Evolutionary conservation across 2,888 invertebrate species (phyloP).

Genomic region (Eupsilia transversa): DNA sequence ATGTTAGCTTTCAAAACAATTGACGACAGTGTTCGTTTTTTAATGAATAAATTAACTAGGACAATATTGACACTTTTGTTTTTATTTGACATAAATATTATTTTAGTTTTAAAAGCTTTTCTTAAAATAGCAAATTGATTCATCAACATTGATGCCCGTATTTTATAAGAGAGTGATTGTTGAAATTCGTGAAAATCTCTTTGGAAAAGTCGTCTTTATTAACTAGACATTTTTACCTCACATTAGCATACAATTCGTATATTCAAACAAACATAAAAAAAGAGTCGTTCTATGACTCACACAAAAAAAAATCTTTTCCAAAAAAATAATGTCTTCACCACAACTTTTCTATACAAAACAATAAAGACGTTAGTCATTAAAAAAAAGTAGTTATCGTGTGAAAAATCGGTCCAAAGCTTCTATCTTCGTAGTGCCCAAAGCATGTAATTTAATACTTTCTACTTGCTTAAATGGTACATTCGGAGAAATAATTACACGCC

Average conservation of each 20-base stretch:
- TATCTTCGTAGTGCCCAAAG: slow-evolving; percentile 75
- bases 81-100: not conserved
- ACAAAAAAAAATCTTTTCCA: slow-evolving; percentile 38
- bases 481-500: slow-evolving; percentile 85
- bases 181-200: not conserved
- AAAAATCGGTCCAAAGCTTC: slow-evolving; percentile 78
- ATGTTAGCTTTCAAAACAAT: slow-evolving; percentile 55
- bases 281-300: slow-evolving; percentile 17
- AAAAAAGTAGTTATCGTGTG: slow-evolving; percentile 84
- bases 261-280: slow-evolving; percentile 10
- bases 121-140: not conserved
- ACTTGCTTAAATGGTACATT: slow-evolving; percentile 80
- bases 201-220: not conserved
- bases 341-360: slow-evolving; percentile 77
- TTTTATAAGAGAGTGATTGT: not conserved
- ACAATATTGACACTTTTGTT: slow-evolving; percentile 16
- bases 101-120: slow-evolving; percentile 9
- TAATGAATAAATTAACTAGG: slow-evolving; percentile 39
- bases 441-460: slow-evolving; percentile 88
- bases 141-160: not conserved
- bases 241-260: not conserved
- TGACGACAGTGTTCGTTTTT: slow-evolving; percentile 34
- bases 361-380: slow-evolving; percentile 81
- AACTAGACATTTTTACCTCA: not conserved
- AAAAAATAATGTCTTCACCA: slow-evolving; percentile 63